Evolutionary conservation across 2,888 invertebrate species (phyloP).

Genomic region (Parelbella ahira): DNA sequence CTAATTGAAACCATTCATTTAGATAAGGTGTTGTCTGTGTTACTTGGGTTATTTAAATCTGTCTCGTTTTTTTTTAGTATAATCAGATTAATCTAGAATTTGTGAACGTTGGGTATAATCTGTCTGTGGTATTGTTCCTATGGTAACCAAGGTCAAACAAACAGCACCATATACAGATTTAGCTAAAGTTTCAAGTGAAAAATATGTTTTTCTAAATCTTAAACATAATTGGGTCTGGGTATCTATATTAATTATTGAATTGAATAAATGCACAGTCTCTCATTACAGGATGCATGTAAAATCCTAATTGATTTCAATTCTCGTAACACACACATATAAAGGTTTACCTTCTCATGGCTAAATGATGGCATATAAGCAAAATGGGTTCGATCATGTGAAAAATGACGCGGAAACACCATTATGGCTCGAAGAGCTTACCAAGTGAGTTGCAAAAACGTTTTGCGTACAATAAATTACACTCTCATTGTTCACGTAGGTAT

Average conservation of each 20-base stretch:
- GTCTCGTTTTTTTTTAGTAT: no score
- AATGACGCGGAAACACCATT: constrained; percentile 55
- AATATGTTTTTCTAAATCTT: constrained; percentile 19
- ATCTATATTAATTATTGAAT: no score
- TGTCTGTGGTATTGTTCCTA: constrained; percentile 30
- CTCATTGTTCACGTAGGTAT: no score
- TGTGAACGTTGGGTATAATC: no score
- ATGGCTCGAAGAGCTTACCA: constrained; percentile 72
- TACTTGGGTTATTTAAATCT: no score
- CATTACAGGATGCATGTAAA: constrained; percentile 10
- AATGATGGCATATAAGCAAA: constrained; percentile 64
- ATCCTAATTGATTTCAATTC: constrained; percentile 5
- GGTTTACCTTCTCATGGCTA: constrained; percentile 54
- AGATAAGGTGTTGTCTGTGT: no score
- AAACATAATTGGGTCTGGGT: no score
- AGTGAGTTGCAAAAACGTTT: constrained; percentile 57
- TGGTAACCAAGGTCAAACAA: constrained; percentile 77
- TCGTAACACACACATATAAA: constrained; percentile 25
- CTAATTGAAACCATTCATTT: no score
- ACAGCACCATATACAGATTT: constrained; percentile 71
- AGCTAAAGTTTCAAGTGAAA: constrained; percentile 62
- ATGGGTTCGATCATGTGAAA: constrained; percentile 51
- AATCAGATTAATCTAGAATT: no score
- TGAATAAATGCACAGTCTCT: background rate
- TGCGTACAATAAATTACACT: no score